Evolutionary conservation across 2,113 vertebrate species (phyloP), one percentile per base, ranked within the genome.

Genomic region (Hypomesus transpacificus): DNA sequence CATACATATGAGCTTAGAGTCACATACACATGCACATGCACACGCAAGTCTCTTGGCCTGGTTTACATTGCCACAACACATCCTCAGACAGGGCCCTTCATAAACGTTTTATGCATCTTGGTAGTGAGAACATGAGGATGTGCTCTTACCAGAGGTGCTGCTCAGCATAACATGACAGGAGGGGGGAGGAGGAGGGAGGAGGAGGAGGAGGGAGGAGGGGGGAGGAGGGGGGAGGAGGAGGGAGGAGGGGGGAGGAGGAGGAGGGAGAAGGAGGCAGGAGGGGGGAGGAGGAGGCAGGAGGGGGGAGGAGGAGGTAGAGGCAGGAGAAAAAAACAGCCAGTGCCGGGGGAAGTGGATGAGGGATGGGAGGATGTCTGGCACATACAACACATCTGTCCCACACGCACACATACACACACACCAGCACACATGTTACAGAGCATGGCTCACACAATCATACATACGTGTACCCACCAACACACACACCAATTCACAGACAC

Each of bases 61-160:
- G 24, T 50, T 46, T 28, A 5, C 20, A 59, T 59, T 22, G 22
- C 57, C 14, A 59, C 52, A 21, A 17, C 65, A 68, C 57, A 34
- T 64, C 58, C 21, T 53, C 57, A 21, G 77, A 80, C 82, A 80
- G 80, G 73, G 71, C 70, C 16, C 59, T 66, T 69, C 73, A 84
- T 87, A 74, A 90, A 87, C 83, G 76, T 82, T 88, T 87, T 77
- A 84, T 88, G 82, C 66, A 75, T 24, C 76, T 74, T 75, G 77
- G 69, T 82, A 78, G 84, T 76, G 84, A 86, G 82, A 82, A 83
- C 80, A 83, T 66, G 73, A 82, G 71, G 73, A 79, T 77, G 70
- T 56, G 87, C 84, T 91, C 82, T 91, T 89, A 90, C 65, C 83
- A 70, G 80, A 86, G 85, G 86, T 88, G 90, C 75, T 77, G 75